Percentiles rank a stretch among this genome's conserved stretches.
These are phyloP conservation scores for Lepilemur septentrionalis DNA, from an alignment of 2,797 vertebrate genomes.

Conservation along the genomic window DNA sequence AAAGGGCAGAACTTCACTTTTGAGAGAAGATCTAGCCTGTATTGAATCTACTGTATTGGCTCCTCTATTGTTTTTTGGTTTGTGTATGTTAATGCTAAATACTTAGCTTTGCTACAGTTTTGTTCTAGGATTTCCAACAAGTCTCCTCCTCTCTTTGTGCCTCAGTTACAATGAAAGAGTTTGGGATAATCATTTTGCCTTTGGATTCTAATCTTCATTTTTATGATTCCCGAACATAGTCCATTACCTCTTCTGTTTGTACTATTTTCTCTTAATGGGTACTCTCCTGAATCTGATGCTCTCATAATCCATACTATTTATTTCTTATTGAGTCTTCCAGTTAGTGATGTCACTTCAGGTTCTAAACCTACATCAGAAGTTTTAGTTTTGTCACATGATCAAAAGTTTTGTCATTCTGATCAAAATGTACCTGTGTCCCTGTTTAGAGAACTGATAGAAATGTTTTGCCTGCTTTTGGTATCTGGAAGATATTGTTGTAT, in stretches of 20 bases:
- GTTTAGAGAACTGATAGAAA: neutral
- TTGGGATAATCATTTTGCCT: neutral
- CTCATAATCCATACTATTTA: neutral
- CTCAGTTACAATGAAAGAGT: neutral
- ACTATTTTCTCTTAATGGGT: neutral
- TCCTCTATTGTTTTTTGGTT: neutral
- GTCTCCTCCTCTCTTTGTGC: neutral
- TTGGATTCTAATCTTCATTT: slow-evolving; percentile 19
- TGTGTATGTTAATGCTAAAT: neutral
- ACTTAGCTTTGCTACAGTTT: neutral
- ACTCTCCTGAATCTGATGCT: neutral
- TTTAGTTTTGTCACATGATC: neutral
- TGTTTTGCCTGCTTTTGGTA: neutral
- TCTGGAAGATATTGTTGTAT: neutral
- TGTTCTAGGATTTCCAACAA: neutral
- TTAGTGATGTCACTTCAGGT: neutral
- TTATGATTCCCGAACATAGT: neutral
- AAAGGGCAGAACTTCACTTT: neutral
- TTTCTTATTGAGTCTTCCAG: neutral
- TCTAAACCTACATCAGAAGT: neutral
- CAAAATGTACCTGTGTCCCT: neutral
- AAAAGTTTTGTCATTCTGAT: neutral
- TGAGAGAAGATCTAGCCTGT: neutral
- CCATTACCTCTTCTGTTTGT: neutral
- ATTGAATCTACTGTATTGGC: neutral